Percentiles rank a stretch among this genome's conserved stretches.
These are phyloP conservation scores for Fulmarus glacialis DNA, from an alignment of 2,113 vertebrate genomes.

Conservation along the genomic window DNA sequence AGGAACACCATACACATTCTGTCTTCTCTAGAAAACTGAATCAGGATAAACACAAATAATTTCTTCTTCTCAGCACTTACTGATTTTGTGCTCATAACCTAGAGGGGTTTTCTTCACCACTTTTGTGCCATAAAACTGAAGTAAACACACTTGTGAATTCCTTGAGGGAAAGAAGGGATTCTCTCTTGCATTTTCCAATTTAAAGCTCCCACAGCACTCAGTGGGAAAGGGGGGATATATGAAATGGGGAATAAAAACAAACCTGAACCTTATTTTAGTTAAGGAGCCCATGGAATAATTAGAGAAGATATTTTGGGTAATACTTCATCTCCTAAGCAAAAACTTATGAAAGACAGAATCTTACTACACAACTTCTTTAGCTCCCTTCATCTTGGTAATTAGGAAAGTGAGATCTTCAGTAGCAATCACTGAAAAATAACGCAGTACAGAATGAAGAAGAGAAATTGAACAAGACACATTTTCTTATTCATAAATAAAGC, in stretches of 20 bases:
- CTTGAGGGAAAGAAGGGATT: background rate
- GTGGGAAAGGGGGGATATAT: background rate
- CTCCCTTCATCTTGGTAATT: background rate
- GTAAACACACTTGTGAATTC: background rate
- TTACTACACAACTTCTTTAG: background rate
- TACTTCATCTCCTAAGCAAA: background rate
- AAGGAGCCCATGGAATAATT: background rate
- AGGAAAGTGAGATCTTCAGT: background rate
- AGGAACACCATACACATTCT: background rate
- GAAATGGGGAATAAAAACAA: background rate
- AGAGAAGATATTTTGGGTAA: background rate
- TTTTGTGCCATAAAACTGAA: background rate
- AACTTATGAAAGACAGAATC: background rate
- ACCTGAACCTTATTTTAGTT: background rate
- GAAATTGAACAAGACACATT: background rate
- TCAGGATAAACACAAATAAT: background rate
- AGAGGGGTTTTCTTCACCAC: background rate
- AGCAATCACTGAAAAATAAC: background rate
- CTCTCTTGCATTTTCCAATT: background rate
- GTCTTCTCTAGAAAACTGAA: background rate
- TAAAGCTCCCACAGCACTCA: background rate
- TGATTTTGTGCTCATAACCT: background rate
- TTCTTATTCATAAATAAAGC: background rate
- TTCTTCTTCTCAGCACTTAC: background rate
- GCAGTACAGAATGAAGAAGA: background rate